A percentile compares a stretch with the other conserved stretches of the same genome.
Evolutionary conservation across 2,888 invertebrate genomes (phyloP).

Genomic region (Miltochrista miniata): DNA sequence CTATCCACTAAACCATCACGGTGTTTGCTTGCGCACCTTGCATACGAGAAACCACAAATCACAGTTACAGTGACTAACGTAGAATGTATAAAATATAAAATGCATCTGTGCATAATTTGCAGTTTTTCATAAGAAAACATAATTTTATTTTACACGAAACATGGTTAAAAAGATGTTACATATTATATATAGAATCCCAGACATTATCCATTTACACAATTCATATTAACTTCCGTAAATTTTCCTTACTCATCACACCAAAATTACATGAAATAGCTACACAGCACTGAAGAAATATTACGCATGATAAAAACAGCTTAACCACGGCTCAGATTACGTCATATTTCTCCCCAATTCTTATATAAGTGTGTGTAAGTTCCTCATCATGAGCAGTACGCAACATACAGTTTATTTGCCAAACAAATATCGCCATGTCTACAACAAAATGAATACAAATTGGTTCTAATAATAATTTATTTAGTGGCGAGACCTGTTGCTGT

Average conservation of each 20-base stretch:
- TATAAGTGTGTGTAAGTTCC: slow-evolving; percentile 16
- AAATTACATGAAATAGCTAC: background rate
- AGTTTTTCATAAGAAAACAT: no score
- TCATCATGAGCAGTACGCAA: slow-evolving; percentile 29
- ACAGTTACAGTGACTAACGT: no score
- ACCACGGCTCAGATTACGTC: slow-evolving; percentile 4
- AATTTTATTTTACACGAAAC: no score
- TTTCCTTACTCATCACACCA: background rate
- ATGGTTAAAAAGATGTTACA: no score
- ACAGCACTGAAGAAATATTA: background rate
- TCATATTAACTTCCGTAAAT: no score
- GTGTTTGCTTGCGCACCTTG: no score
- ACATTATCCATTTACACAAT: no score
- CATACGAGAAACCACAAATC: no score
- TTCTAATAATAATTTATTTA: slow-evolving; percentile 39
- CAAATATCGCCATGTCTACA: slow-evolving; percentile 23
- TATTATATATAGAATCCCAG: no score
- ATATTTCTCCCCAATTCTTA: slow-evolving; percentile 4
- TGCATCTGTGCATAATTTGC: no score
- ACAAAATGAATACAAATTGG: slow-evolving; percentile 39
- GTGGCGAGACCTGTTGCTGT: slow-evolving; percentile 36
- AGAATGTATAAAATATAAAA: no score
- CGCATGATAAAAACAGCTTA: slow-evolving; percentile 1
- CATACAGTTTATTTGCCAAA: slow-evolving; percentile 28
- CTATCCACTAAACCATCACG: no score